phyloP scores from a whole-genome alignment of 1,140 invertebrate genomes.

The Bombus superbus region DNA sequence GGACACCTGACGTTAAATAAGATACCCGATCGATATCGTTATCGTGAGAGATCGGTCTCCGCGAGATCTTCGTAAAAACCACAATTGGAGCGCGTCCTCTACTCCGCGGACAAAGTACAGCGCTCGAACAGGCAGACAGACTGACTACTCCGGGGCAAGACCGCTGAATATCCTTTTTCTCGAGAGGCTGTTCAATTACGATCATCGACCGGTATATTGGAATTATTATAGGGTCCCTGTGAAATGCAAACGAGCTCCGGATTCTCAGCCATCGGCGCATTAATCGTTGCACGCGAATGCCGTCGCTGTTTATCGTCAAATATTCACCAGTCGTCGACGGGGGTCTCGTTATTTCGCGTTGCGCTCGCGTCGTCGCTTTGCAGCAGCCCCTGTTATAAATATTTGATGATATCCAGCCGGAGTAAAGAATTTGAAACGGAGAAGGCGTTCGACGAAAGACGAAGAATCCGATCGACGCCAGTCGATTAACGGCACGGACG shows the following conservation, averaged over 20 bases:
- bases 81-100: constrained; percentile 14
- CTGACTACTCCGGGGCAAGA: not conserved
- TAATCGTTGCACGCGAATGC: not conserved
- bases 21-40: not conserved
- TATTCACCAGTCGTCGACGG: constrained; percentile 6
- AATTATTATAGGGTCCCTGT: constrained; percentile 29
- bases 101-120: not conserved
- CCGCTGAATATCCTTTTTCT: not conserved
- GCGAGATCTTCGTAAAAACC: not conserved
- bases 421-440: not conserved
- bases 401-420: constrained; percentile 15
- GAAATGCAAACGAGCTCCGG: constrained; percentile 35
- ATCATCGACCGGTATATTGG: constrained; percentile 8
- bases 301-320: constrained; percentile 17
- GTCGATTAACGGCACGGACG: not conserved
- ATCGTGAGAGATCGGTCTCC: not conserved
- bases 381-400: not conserved
- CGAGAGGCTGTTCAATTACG: not conserved
- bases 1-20: no score
- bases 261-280: constrained; percentile 1
- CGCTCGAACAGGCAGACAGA: not conserved
- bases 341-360: not conserved
- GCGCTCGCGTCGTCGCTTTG: not conserved
- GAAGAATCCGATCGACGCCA: not conserved
- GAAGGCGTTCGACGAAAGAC: not conserved